Base-by-base conservation (phyloP, 2,113 vertebrate genomes). In the Maccullochella peelii region DNA sequence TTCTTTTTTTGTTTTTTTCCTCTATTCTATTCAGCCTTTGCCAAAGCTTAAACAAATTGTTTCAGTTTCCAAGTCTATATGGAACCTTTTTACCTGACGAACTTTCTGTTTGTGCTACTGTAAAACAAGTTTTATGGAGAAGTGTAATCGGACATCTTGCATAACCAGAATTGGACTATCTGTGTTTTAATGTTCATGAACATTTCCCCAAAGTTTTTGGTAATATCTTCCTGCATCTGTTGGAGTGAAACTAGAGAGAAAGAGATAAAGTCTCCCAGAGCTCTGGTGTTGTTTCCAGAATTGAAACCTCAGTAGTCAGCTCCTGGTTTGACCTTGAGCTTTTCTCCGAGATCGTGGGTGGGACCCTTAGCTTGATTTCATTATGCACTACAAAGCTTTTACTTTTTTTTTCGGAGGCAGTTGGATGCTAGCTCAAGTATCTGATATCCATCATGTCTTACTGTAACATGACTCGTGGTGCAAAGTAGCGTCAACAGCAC, bases 221-320 rank as follows among this genome's bases (percentile, higher is more conserved):
- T 75, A 49, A 55, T 58, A 65, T 62, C 47, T 54, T 66, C 55
- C 20, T 71, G 21, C 55, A 76, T 77, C 20, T n/a, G 27, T 80
- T 50, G 16, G 59, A 67, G 8, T 63, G 11, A 83, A 74, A 69
- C 21, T 21, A 80, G 25, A 54, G 54, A 74, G n/a, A 72, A 23
- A 52, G 7, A 57, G 30, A 36, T 18, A 50, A 52, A 58, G 27
- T 70, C 62, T 84, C 61, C 50, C 9, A 36, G 27, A 47, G 4
- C 38, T 76, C 25, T 38, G 18, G 15, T 74, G 40, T 78, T 80
- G 25, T 87, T 87, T 77, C 42, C 84, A 70, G 54, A 62, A 44
- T 47, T 71, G 30, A 82, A 88, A 74, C 90, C 71, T 77, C 59
- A 76, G 69, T 38, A 68, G 84, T 87, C 76, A 85, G 86, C 77